phyloP scores from a whole-genome alignment of 2,888 invertebrate species.

The Microplitis manilae region DNA sequence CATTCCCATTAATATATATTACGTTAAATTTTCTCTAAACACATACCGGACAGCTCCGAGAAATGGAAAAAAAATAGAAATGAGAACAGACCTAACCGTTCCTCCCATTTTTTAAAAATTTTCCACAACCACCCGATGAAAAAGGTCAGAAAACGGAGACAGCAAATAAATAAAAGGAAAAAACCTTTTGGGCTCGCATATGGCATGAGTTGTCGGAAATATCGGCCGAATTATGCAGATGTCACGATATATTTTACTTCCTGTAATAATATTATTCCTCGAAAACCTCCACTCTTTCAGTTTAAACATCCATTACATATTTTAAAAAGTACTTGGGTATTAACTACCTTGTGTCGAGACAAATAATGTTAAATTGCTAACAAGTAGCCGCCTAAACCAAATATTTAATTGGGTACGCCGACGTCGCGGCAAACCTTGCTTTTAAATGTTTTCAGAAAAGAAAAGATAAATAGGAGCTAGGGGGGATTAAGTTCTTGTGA shows the following conservation, averaged over 20 bases:
- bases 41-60: background rate
- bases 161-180: background rate
- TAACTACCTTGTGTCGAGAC: background rate
- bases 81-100: background rate
- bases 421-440: background rate
- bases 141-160: background rate
- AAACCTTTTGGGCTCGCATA: constrained; percentile 20
- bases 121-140: background rate
- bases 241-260: constrained; percentile 25
- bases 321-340: background rate
- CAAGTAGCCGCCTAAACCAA: background rate
- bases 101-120: background rate
- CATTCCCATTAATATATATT: constrained; percentile 5
- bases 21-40: background rate
- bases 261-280: constrained; percentile 8
- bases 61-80: background rate
- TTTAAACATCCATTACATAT: background rate
- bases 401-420: background rate
- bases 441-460: constrained; percentile 4
- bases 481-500: too few species aligned
- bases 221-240: constrained; percentile 30
- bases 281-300: background rate
- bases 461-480: background rate
- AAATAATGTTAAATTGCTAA: background rate
- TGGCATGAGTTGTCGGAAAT: constrained; percentile 36